Percentiles rank a stretch among this genome's conserved stretches.
Evolutionary conservation across 2,113 vertebrate species (phyloP).

Genomic region (Copsychus sechellarum): DNA sequence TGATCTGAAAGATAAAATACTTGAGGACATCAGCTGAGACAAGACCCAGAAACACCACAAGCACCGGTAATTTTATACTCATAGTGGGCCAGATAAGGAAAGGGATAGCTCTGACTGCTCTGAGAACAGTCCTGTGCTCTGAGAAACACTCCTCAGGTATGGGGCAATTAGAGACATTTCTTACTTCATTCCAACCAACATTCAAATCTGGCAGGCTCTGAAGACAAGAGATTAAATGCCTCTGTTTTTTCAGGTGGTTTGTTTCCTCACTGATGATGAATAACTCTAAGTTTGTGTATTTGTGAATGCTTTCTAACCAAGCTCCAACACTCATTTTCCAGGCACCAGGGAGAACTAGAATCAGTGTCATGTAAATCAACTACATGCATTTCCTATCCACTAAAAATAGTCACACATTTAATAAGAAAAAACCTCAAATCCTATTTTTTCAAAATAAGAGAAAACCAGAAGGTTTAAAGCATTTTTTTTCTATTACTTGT

Average conservation of each 20-base stretch:
- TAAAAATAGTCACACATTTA: neutral
- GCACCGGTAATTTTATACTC: neutral
- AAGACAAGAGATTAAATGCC: neutral
- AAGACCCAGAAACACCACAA: neutral
- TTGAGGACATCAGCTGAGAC: neutral
- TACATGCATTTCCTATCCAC: neutral
- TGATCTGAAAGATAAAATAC: neutral
- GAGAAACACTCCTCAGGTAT: neutral
- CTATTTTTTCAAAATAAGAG: neutral
- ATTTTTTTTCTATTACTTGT: neutral
- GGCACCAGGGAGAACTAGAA: neutral
- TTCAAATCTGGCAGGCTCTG: neutral
- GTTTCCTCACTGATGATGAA: neutral
- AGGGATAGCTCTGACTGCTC: neutral
- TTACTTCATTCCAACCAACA: neutral
- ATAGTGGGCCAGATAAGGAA: neutral
- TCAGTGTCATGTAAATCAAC: neutral
- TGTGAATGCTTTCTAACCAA: neutral
- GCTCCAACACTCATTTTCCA: neutral
- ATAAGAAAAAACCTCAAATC: neutral
- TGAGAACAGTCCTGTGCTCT: neutral
- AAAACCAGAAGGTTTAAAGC: neutral
- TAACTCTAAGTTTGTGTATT: neutral
- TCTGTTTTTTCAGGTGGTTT: neutral
- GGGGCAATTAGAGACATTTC: neutral